Base-by-base conservation (phyloP, 1,140 invertebrate species). In the Musca vetustissima region DNA sequence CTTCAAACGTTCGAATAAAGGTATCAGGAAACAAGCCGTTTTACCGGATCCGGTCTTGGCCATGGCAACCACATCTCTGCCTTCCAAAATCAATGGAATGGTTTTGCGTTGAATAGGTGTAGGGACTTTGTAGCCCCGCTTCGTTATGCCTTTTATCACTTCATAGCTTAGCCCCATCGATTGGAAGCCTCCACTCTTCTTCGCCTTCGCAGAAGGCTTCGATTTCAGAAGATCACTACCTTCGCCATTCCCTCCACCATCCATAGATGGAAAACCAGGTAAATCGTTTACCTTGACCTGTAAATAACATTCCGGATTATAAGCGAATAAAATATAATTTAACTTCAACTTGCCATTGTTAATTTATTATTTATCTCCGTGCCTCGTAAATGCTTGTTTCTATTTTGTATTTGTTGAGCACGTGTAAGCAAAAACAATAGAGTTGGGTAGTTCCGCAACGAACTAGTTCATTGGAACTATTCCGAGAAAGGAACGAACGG, bases 31-130 rank as follows among this genome's bases (percentile, higher is more conserved):
- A 74, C 97, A 97, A n/a, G 97, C 98, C 0, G 98, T 99, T 86
- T 99, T 99, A 32, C 98, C 98, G 82, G 96, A 98, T 47, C 98
- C 98, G 19, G 98, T 99, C 69, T 98, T 87, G 17, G 97, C 98
- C 98, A 99, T 99, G 32, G 96, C 98, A 57, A 99, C 97, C 17
- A 99, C 89, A 90, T 99, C 97, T 83, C 93, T 90, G 3, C 95
- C 94, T 83, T 96, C 92, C 57, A 99, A 83, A 53, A 97, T 92
- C 52, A 98, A 74, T 4, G 98, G 98, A 78, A 99, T 98, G 32
- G 95, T 94, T 87, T 99, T 99, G 82, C 97, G 88, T 82, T 99
- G 98, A 83, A 99, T 99, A 0, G 98, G 98, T 50, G 98, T 99
- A 0, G 98, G 98, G 70, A 97, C 88, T 86, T 98, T 98, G 78